Conservation (phyloP, 1,140 invertebrate genomes). For the Scaptomyza pallida region DNA sequence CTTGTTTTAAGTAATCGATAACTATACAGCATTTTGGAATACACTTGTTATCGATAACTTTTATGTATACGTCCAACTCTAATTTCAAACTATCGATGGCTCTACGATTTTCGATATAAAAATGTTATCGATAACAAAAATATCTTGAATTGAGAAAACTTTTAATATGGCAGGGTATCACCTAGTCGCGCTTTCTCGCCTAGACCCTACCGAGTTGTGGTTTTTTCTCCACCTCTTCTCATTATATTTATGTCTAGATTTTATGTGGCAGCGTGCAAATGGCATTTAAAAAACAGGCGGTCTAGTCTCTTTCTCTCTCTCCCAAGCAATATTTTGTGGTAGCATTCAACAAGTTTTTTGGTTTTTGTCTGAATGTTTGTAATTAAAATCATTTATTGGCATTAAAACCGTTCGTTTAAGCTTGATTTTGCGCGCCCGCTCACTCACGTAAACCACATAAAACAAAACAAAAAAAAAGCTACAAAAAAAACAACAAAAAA, state of each 20-base stretch:
- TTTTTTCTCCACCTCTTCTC: slow-evolving; percentile 47
- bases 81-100: too few relatives aligned
- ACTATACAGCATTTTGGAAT: too few relatives aligned
- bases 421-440: slow-evolving; percentile 52
- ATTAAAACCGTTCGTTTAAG: slow-evolving; percentile 42
- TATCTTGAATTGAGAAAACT: too few relatives aligned
- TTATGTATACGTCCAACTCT: too few relatives aligned
- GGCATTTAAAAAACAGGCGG: slow-evolving; percentile 52
- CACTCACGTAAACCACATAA: slow-evolving; percentile 72
- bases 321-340: slow-evolving; percentile 22
- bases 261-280: slow-evolving; percentile 57
- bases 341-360: slow-evolving; percentile 5
- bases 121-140: too few relatives aligned
- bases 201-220: background rate
- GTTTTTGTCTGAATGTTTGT: slow-evolving; percentile 14
- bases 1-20: too few relatives aligned
- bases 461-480: slow-evolving; percentile 11
- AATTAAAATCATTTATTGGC: slow-evolving; percentile 80
- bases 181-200: slow-evolving; percentile 23
- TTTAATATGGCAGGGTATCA: too few relatives aligned
- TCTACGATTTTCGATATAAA: too few relatives aligned
- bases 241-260: slow-evolving; percentile 50
- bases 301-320: background rate
- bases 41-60: too few relatives aligned
- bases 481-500: slow-evolving; percentile 26